Conservation (phyloP, 2,888 invertebrate genomes). For the Sisyra terminalis region DNA sequence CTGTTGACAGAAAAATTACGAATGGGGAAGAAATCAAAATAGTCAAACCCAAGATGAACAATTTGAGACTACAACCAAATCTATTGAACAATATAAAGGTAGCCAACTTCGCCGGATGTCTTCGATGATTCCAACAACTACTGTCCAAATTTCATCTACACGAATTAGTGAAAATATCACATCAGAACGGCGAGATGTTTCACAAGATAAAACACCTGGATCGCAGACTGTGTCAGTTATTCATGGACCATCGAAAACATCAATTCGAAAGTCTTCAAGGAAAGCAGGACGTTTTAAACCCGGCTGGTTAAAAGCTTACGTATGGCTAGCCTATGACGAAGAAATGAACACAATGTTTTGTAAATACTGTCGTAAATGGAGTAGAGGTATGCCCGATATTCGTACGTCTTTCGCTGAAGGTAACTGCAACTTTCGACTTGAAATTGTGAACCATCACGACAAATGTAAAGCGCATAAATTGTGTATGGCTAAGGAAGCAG, state of each 20-base stretch:
- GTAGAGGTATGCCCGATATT: slow-evolving; percentile 47
- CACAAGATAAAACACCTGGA: slow-evolving; percentile 5
- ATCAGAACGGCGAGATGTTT: neutral
- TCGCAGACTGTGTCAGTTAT: slow-evolving; percentile 7
- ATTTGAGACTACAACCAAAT: slow-evolving; percentile 7
- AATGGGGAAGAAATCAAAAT: slow-evolving; percentile 28
- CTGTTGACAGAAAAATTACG: slow-evolving; percentile 43
- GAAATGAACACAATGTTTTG: slow-evolving; percentile 53
- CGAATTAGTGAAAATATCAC: too few species aligned
- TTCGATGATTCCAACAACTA: neutral
- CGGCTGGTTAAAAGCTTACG: slow-evolving; percentile 49
- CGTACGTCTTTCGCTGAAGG: slow-evolving; percentile 67
- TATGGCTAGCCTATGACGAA: slow-evolving; percentile 59
- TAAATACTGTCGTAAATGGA: slow-evolving; percentile 58
- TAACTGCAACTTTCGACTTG: slow-evolving; percentile 57
- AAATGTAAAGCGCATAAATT: slow-evolving; percentile 61
- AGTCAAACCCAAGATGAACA: slow-evolving; percentile 1
- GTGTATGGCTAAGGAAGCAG: slow-evolving; percentile 36
- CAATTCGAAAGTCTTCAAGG: slow-evolving; percentile 19
- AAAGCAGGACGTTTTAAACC: slow-evolving; percentile 50
- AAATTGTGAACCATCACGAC: slow-evolving; percentile 65
- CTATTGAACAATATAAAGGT: neutral
- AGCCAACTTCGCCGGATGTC: neutral
- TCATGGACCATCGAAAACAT: neutral
- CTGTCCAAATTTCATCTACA: neutral